Evolutionary conservation across 2,797 vertebrate genomes (phyloP).

Genomic region (Clarias laeviceps): DNA sequence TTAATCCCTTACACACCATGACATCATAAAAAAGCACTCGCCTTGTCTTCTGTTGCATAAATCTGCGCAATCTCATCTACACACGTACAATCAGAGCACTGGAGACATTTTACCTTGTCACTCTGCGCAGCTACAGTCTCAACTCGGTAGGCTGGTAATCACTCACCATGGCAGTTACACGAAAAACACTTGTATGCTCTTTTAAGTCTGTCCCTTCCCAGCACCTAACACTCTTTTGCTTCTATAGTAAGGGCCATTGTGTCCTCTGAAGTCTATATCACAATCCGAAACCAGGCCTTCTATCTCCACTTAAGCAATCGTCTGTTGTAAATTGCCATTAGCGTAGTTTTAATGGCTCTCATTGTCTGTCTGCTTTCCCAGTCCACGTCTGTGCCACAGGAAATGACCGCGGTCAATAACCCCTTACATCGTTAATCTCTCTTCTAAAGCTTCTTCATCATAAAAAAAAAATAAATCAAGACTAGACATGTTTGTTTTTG

Average conservation of each 20-base stretch:
- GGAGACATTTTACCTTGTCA: constrained; percentile 35
- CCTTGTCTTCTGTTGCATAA: background rate
- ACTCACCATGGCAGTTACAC: background rate
- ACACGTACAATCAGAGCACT: constrained; percentile 15
- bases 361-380: constrained; percentile 76
- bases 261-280: constrained; percentile 59
- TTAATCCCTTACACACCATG: constrained; percentile 45
- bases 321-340: constrained; percentile 81
- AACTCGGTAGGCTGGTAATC: constrained; percentile 44
- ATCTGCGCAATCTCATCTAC: constrained; percentile 10
- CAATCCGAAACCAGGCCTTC: constrained; percentile 70
- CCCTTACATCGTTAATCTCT: constrained; percentile 73
- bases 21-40: constrained; percentile 48
- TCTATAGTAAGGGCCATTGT: constrained; percentile 40
- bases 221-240: constrained; percentile 13
- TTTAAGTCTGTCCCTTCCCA: constrained; percentile 15
- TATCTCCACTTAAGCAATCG: constrained; percentile 78
- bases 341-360: constrained; percentile 77
- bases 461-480: constrained; percentile 54
- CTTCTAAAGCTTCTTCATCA: constrained; percentile 66
- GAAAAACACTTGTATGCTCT: background rate
- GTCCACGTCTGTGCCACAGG: constrained; percentile 78
- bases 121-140: constrained; percentile 27
- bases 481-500: constrained; percentile 65
- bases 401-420: constrained; percentile 77